A percentile compares a stretch with the other conserved stretches of the same genome.
Evolutionary conservation across 2,888 invertebrate species (phyloP).

Genomic region (Dione vanillae): DNA sequence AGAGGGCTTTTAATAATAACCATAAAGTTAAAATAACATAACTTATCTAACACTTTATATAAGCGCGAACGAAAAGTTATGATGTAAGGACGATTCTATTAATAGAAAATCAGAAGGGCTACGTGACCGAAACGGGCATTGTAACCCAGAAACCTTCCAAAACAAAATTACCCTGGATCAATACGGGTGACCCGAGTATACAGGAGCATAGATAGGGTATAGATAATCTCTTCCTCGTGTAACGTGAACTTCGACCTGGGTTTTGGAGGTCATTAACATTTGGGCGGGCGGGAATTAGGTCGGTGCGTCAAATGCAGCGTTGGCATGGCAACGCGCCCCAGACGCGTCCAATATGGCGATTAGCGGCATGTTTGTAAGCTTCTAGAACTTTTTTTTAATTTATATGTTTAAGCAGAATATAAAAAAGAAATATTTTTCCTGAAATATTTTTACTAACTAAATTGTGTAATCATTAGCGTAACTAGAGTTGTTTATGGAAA

Average conservation of each 20-base stretch:
- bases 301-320: conserved; percentile 76
- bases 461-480: too few species aligned
- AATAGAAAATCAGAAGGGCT: conserved; percentile 47
- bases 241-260: conserved; percentile 83
- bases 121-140: conserved; percentile 55
- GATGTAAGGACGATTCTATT: conserved; percentile 28
- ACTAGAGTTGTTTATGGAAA: too few species aligned
- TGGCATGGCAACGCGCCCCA: conserved; percentile 67
- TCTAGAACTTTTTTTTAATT: conserved; percentile 29
- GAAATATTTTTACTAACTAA: too few species aligned
- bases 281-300: conserved; percentile 75
- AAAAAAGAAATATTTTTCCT: too few species aligned
- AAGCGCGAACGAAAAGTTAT: conserved; percentile 18
- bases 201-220: conserved; percentile 62
- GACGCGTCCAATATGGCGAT: conserved; percentile 56
- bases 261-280: conserved; percentile 85
- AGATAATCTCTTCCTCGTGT: conserved; percentile 76
- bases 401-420: too few species aligned
- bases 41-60: conserved; percentile 11
- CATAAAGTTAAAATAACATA: not conserved
- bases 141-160: conserved; percentile 75
- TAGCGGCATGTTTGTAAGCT: conserved; percentile 43
- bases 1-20: conserved; percentile 35
- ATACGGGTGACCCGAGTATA: conserved; percentile 78
- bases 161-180: conserved; percentile 68